Conservation (phyloP, 2,113 vertebrate species). For the Daboia siamensis region DNA sequence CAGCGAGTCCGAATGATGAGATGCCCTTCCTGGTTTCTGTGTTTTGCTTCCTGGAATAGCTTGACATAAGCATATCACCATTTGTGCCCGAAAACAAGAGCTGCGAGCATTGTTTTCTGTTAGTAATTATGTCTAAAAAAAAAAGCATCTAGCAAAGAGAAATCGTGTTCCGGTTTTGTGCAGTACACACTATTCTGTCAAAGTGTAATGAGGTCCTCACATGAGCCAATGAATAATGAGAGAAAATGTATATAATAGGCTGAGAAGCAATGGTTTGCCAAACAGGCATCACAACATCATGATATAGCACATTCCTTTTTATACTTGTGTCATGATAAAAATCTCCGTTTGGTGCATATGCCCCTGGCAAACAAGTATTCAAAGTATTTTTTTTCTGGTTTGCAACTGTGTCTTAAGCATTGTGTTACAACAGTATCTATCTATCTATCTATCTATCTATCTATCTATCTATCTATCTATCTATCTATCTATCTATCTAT, state of each 20-base stretch:
- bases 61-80: background rate
- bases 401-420: background rate
- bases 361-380: background rate
- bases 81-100: background rate
- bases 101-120: background rate
- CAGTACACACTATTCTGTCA: background rate
- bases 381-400: background rate
- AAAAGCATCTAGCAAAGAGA: background rate
- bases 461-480: too few species aligned
- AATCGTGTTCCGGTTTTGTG: background rate
- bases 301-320: background rate
- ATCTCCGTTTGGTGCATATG: background rate
- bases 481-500: too few species aligned
- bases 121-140: background rate
- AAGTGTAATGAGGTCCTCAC: background rate
- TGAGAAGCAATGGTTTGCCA: background rate
- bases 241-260: background rate
- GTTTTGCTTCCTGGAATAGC: background rate
- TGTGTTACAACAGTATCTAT: background rate
- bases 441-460: too few species aligned
- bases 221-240: background rate
- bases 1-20: background rate
- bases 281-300: background rate
- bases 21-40: background rate
- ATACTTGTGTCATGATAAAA: background rate